These are phyloP conservation scores for Coracopsis vasa DNA, from an alignment of 2,113 vertebrate genomes.

Conservation along the genomic window DNA sequence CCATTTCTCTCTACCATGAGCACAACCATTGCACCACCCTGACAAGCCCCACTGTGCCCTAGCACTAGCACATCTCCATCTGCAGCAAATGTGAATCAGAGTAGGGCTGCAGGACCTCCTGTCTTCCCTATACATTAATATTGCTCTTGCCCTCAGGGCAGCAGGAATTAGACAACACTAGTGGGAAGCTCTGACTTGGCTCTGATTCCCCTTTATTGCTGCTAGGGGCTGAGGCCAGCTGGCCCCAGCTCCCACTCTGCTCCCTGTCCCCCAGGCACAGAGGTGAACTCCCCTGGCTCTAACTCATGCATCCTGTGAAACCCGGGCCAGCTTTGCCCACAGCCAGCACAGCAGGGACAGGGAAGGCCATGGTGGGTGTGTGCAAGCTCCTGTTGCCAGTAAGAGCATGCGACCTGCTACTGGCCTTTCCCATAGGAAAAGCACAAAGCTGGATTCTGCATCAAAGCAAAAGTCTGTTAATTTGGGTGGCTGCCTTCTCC, in stretches of 20 bases:
- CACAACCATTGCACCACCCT: accelerated
- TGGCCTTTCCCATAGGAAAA: accelerated
- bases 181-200: no score
- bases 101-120: accelerated
- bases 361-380: not conserved
- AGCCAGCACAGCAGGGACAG: not conserved
- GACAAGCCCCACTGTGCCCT: no score
- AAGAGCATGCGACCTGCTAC: accelerated
- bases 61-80: accelerated
- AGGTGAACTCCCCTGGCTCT: not conserved
- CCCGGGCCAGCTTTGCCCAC: accelerated
- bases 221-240: not conserved
- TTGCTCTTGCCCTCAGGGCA: not conserved
- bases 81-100: accelerated
- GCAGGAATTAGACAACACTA: not conserved
- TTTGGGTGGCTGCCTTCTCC: not conserved
- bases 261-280: no score
- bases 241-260: accelerated
- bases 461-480: not conserved
- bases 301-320: not conserved
- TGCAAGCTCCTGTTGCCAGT: no score
- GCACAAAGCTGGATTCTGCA: not conserved
- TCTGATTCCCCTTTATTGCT: not conserved
- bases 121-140: accelerated
- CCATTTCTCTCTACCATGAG: not conserved